Conservation (phyloP, 2,888 invertebrate species). For the Achlya flavicornis region DNA sequence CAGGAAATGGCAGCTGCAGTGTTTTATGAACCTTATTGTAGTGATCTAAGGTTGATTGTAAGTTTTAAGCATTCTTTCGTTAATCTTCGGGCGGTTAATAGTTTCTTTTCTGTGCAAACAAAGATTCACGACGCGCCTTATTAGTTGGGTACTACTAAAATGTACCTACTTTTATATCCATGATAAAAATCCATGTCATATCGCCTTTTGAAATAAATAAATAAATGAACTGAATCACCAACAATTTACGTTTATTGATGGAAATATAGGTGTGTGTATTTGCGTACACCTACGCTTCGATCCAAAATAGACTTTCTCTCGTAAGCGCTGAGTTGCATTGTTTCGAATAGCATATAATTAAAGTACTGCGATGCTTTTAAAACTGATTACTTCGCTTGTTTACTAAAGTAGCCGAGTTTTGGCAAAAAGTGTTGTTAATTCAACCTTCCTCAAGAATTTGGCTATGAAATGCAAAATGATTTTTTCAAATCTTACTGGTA, state of each 20-base stretch:
- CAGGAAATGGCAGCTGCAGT: no score
- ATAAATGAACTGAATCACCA: constrained; percentile 32
- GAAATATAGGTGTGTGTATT: constrained; percentile 10
- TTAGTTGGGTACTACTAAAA: no score
- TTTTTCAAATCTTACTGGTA: no score
- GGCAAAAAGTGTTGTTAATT: background rate
- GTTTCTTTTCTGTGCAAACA: no score
- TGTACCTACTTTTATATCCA: no score
- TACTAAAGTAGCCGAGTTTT: background rate
- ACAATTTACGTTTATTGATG: constrained; percentile 30
- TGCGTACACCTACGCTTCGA: constrained; percentile 27
- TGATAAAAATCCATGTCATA: constrained; percentile 22
- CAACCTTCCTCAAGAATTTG: no score
- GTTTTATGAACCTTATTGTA: no score
- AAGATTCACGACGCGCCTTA: no score
- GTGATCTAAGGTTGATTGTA: no score
- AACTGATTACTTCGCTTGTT: background rate
- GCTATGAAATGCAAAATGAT: no score
- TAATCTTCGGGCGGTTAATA: no score
- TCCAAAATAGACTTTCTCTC: constrained; percentile 12
- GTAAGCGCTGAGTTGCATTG: background rate
- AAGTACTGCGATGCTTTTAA: background rate
- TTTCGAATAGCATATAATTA: background rate
- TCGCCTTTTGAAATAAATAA: constrained; percentile 27
- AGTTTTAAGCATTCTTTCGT: no score